phyloP scores from a whole-genome alignment of 2,797 vertebrate species.

The Danio aesculapii region DNA sequence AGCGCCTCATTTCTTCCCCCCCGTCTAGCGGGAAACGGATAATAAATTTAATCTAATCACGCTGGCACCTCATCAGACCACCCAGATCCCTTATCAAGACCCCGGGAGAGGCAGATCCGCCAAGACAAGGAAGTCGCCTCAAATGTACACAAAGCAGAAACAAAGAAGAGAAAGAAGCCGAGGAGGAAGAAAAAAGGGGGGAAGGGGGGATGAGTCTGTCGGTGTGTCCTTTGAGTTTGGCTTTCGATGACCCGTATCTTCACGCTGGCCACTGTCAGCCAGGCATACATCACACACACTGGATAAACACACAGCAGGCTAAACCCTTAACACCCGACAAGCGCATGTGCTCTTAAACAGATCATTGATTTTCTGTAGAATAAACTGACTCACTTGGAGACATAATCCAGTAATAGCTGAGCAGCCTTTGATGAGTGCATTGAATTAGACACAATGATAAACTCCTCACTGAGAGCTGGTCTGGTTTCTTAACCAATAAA shows the following conservation, averaged over 20 bases:
- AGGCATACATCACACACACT: conserved; percentile 62
- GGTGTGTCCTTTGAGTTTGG: conserved; percentile 64
- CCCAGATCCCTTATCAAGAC: conserved; percentile 68
- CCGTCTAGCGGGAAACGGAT: conserved; percentile 62
- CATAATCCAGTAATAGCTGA: conserved; percentile 26
- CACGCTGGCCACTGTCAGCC: conserved; percentile 70
- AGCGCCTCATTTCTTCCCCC: conserved; percentile 49
- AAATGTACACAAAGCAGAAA: conserved; percentile 64
- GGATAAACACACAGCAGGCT: conserved; percentile 73
- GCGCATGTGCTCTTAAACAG: conserved; percentile 37
- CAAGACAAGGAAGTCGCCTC: conserved; percentile 58
- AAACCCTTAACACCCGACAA: conserved; percentile 32
- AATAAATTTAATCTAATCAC: conserved; percentile 70
- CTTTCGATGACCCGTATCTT: conserved; percentile 69
- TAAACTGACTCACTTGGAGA: conserved; percentile 39
- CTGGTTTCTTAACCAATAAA: conserved; percentile 18
- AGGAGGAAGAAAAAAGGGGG: conserved; percentile 48
- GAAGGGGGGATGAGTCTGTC: conserved; percentile 47
- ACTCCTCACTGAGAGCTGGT: conserved; percentile 26
- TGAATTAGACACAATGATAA: conserved; percentile 34
- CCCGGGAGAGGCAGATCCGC: conserved; percentile 52
- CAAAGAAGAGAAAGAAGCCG: conserved; percentile 68
- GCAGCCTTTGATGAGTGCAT: conserved; percentile 15
- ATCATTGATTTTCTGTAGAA: conserved; percentile 34
- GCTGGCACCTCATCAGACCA: conserved; percentile 72